phyloP scores from a whole-genome alignment of 2,113 vertebrate genomes.

The Ursus arctos region DNA sequence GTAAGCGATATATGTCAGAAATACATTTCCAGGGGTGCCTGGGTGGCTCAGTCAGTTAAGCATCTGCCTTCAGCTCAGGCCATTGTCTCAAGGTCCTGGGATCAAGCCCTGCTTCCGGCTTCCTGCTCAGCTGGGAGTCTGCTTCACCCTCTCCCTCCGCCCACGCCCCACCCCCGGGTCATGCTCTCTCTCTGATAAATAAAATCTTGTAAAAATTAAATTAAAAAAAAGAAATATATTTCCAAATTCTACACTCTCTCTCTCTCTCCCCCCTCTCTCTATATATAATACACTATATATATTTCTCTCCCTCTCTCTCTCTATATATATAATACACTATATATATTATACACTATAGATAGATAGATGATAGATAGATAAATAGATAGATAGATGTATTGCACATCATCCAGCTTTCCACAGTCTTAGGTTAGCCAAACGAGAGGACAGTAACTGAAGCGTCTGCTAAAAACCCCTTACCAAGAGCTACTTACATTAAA shows the following conservation, averaged over 20 bases:
- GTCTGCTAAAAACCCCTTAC: neutral
- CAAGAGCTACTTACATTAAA: neutral
- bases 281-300: no score
- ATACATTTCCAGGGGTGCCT: neutral
- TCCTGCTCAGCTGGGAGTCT: neutral
- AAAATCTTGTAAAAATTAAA: neutral
- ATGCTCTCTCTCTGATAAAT: neutral
- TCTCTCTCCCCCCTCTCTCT: no score
- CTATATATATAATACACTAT: no score
- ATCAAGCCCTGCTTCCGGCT: neutral
- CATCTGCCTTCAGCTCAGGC: neutral
- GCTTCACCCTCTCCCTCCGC: neutral
- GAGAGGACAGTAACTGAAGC: neutral
- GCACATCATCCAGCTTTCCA: neutral
- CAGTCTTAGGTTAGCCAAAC: neutral
- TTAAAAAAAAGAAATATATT: neutral
- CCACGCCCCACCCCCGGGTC: neutral
- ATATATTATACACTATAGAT: no score
- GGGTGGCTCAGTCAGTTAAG: neutral
- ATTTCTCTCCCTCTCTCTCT: no score
- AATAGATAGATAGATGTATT: neutral
- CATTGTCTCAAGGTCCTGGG: neutral
- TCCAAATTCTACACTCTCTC: neutral
- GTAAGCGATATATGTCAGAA: neutral
- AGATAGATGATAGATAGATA: no score